Conservation (phyloP, 1,140 invertebrate genomes). For the Zaprionus gabonicus region DNA sequence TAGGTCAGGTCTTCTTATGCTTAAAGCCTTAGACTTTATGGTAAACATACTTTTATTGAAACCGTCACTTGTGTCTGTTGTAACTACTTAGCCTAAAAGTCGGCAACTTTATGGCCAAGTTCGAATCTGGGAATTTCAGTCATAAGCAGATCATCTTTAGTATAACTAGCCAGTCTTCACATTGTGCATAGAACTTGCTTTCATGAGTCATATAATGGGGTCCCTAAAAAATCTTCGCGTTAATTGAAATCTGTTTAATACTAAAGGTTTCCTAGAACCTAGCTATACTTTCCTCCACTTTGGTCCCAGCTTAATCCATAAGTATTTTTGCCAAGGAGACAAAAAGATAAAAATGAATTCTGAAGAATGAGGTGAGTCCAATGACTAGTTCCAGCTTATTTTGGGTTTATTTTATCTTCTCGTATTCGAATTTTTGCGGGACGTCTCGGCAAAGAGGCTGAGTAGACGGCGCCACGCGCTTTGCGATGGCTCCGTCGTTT, state of each 20-base stretch:
- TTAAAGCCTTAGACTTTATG: no score
- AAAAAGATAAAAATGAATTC: neutral
- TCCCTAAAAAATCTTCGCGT: neutral
- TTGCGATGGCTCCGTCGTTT: neutral
- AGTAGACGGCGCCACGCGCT: constrained; percentile 1
- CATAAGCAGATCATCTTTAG: neutral
- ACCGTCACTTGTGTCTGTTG: neutral
- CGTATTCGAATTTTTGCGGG: neutral
- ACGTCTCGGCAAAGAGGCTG: neutral
- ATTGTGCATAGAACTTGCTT: neutral
- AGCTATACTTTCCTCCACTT: neutral
- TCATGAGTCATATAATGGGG: neutral
- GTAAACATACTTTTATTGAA: neutral
- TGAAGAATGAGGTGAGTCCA: neutral
- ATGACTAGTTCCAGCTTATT: neutral
- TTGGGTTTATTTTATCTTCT: neutral
- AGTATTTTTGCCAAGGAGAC: neutral
- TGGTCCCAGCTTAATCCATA: neutral
- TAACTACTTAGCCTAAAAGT: constrained; percentile 9
- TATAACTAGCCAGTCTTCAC: neutral
- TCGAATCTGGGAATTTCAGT: neutral
- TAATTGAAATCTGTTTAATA: neutral
- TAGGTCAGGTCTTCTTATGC: no score
- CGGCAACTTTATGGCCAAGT: neutral
- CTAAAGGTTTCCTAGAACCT: neutral